phyloP scores from a whole-genome alignment of 2,113 vertebrate species.

The Psilopogon haemacephalus region DNA sequence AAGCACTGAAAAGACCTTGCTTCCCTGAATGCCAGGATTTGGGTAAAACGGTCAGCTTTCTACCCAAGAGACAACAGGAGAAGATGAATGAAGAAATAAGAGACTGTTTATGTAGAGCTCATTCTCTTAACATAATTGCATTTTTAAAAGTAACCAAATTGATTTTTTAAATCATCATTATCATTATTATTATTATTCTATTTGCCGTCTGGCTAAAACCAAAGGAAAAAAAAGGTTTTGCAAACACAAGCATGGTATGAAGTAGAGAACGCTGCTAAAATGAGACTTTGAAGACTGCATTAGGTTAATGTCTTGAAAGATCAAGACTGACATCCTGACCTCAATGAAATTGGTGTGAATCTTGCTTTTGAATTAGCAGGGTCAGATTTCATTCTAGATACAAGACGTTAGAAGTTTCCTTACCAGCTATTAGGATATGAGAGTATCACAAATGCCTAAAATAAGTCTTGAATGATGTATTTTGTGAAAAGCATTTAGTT shows the following conservation, averaged over 20 bases:
- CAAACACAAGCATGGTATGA: neutral
- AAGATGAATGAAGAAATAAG: neutral
- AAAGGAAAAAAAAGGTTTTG: neutral
- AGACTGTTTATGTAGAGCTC: neutral
- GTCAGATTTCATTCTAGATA: neutral
- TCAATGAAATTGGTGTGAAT: neutral
- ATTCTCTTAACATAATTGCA: neutral
- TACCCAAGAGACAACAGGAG: neutral
- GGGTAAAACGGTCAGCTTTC: neutral
- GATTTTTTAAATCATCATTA: neutral
- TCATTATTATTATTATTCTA: neutral
- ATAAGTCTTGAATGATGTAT: neutral
- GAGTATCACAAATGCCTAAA: neutral
- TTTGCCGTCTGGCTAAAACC: neutral
- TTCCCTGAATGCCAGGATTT: neutral
- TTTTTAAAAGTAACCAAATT: neutral
- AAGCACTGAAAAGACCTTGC: neutral
- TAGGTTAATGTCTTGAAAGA: neutral
- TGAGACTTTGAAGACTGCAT: neutral
- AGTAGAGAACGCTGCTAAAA: neutral
- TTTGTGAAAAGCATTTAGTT: neutral
- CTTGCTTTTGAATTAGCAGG: neutral
- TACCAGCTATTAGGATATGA: neutral
- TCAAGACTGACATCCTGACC: neutral
- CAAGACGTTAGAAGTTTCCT: neutral